Base-by-base conservation (phyloP, 53 echinoderm and acorn worm genomes). In the Stichopus horrens region DNA sequence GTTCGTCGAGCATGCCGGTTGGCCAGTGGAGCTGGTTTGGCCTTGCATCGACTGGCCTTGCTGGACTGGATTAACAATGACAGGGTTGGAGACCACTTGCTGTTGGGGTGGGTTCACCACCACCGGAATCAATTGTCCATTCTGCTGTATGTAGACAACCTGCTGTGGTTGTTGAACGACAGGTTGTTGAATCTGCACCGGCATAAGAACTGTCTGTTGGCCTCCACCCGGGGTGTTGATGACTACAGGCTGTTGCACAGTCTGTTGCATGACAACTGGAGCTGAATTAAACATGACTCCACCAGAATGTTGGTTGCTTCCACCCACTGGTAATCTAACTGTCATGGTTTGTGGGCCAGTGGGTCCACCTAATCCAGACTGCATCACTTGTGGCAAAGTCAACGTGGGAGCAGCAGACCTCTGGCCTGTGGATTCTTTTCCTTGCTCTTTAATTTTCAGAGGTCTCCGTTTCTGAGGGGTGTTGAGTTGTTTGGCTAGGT, bases 101-200 rank as follows among this genome's bases (percentile, higher is more conserved):
- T 86, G 89, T 80, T 93, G 95, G 58, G 90, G 94, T 54, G 94
- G 92, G 79, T 96, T 93, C 63, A 96, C 73, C 54, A 96, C 88
- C 51, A 96, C 95, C 9, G 96, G 96, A 37, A 96, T 96, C 52
- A 96, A 88, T 71, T 96, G 96, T 16, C 96, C 96, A 90, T 95
- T 96, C 83, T 96, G 96, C 74, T 96, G 96, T 18, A 96, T 92
- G 92, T 96, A 96, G n/a, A 96, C 92, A 55, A 96, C 63, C 60
- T 96, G 92, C 74, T 95, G 96, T 11, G 91, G 94, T 71, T 90
- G 86, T 53, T 54, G 88, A 18, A 90, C 92, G 75, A 91, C 76
- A 86, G 92, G 74, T 52, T 81, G 74, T 23, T 85, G 85, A 67
- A 85, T 23, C 86, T 92, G 92, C 19, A 94, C 83, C 56, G 95